phyloP scores from a whole-genome alignment of 2,888 invertebrate species.

The Scaptomyza tumidula region DNA sequence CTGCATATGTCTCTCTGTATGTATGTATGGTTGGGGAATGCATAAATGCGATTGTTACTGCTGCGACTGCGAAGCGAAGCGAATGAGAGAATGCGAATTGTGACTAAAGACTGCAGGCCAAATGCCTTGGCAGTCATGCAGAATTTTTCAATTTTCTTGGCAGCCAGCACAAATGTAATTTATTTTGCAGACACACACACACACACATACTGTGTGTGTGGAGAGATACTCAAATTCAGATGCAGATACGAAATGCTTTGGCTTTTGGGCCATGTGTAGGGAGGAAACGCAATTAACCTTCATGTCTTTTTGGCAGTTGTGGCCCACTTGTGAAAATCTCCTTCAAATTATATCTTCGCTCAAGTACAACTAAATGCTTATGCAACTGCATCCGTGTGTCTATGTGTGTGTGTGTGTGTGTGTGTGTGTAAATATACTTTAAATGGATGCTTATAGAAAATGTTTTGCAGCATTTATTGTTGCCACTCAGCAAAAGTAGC shows the following conservation, averaged over 20 bases:
- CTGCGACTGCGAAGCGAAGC: conserved; percentile 1
- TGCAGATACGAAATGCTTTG: conserved; percentile 39
- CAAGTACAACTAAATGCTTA: conserved; percentile 7
- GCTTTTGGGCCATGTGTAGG: conserved; percentile 44
- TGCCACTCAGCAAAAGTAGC: conserved; percentile 44
- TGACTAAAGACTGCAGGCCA: conserved; percentile 45
- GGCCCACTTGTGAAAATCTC: conserved; percentile 62
- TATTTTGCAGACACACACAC: conserved; percentile 49
- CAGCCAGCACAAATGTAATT: conserved; percentile 69
- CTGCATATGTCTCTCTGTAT: conserved; percentile 1
- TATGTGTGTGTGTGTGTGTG: neutral
- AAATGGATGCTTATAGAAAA: conserved; percentile 34
- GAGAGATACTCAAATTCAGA: conserved; percentile 38
- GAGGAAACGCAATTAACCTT: conserved; percentile 76
- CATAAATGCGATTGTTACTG: conserved; percentile 33
- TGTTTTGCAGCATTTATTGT: conserved; percentile 45
- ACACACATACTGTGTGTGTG: neutral
- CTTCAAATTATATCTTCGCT: conserved; percentile 55
- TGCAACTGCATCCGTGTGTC: neutral
- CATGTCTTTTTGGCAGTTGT: conserved; percentile 76
- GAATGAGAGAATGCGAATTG: conserved; percentile 33
- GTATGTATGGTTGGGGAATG: neutral
- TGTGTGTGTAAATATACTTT: conserved; percentile 19
- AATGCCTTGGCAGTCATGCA: conserved; percentile 58
- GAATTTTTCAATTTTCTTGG: conserved; percentile 74